phyloP scores from a whole-genome alignment of 2,113 vertebrate genomes.

The Stictonetta naevosa region DNA sequence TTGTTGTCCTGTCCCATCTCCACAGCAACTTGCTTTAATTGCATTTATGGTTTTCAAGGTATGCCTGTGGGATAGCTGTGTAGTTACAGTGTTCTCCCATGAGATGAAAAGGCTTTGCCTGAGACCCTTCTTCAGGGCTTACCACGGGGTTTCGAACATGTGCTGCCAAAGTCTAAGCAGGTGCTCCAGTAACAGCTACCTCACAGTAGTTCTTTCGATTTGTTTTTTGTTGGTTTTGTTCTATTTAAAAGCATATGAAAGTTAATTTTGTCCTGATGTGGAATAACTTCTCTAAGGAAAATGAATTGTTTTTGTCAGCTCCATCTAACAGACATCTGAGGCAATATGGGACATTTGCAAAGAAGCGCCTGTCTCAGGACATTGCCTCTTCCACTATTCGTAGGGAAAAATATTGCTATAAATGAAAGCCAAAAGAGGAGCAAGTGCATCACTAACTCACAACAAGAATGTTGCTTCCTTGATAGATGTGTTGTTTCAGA shows the following conservation, averaged over 20 bases:
- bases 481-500: neutral
- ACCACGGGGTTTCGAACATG: neutral
- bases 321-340: neutral
- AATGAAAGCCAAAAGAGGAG: neutral
- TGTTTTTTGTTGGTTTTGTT: neutral
- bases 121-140: neutral
- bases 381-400: neutral
- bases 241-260: neutral
- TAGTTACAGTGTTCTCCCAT: neutral
- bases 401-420: neutral
- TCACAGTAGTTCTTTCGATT: neutral
- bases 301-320: neutral
- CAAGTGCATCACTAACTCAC: neutral
- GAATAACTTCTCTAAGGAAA: neutral
- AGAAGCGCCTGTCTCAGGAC: neutral
- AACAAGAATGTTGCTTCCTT: neutral
- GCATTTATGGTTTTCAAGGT: neutral
- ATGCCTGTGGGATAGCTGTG: neutral
- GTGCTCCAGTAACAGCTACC: neutral
- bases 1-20: neutral
- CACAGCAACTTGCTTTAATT: neutral
- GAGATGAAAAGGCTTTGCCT: rapidly evolving
- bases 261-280: neutral
- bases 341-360: neutral
- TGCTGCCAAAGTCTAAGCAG: neutral